Evolutionary conservation across 2,888 invertebrate genomes (phyloP).

Genomic region (Auanema sp.): DNA sequence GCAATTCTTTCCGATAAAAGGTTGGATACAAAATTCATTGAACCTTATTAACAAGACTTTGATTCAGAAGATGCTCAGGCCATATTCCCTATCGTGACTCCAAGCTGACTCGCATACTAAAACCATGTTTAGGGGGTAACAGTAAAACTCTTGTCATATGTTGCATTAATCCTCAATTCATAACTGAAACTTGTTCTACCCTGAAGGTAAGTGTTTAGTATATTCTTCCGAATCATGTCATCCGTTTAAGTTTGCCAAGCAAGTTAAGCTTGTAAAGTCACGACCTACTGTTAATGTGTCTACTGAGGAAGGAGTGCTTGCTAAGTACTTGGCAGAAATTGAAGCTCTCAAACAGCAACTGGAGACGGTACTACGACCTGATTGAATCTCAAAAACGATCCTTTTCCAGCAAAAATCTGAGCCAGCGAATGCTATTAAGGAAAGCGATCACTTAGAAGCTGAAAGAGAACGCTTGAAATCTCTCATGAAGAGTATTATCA

Average conservation of each 20-base stretch:
- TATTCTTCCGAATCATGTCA: background rate
- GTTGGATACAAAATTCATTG: background rate
- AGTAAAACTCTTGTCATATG: constrained; percentile 17
- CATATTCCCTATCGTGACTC: constrained; percentile 20
- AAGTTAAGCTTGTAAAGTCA: constrained; percentile 17
- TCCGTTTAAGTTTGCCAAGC: constrained; percentile 18
- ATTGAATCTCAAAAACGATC: too few relatives aligned
- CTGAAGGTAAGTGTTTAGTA: constrained; percentile 10
- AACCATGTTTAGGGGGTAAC: constrained; percentile 21
- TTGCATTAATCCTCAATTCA: constrained; percentile 11
- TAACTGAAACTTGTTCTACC: constrained; percentile 14
- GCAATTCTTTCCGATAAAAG: constrained; percentile 11
- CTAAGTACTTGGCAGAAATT: constrained; percentile 15
- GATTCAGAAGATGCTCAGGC: constrained; percentile 5
- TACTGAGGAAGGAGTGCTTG: constrained; percentile 16
- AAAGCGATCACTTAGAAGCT: background rate
- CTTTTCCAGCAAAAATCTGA: too few relatives aligned
- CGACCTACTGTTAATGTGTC: constrained; percentile 11
- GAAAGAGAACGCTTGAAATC: background rate
- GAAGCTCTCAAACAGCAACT: constrained; percentile 12
- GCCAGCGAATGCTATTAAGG: too few relatives aligned
- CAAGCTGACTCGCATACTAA: constrained; percentile 18
- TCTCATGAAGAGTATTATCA: background rate
- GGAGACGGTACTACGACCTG: background rate
- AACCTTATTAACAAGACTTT: background rate